These are phyloP conservation scores for Agapostemon virescens DNA, from an alignment of 2,888 invertebrate species.

Conservation along the genomic window DNA sequence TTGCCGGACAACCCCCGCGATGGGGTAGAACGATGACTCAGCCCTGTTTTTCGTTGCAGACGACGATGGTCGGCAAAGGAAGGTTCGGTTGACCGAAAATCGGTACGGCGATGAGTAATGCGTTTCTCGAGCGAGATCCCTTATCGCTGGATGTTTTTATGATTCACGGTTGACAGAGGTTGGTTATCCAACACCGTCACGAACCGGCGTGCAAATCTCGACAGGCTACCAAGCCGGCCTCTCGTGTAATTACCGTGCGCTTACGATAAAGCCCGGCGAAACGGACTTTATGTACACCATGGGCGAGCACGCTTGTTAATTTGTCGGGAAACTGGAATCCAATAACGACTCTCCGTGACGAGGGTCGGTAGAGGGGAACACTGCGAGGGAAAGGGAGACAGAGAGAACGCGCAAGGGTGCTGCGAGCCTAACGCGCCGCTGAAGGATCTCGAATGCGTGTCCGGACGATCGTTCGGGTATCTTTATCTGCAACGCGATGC, in stretches of 20 bases:
- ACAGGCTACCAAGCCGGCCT: constrained; percentile 15
- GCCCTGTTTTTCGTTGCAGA: background rate
- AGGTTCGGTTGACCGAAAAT: background rate
- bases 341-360: constrained; percentile 1
- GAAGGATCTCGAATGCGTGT: constrained; percentile 1
- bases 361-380: too few relatives aligned
- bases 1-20: background rate
- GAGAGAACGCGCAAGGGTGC: background rate
- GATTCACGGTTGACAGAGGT: constrained; percentile 12
- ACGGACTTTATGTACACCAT: constrained; percentile 26
- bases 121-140: background rate
- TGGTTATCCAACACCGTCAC: constrained; percentile 26
- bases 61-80: background rate
- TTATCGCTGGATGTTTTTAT: background rate
- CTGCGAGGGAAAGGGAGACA: background rate
- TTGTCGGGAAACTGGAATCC: constrained; percentile 23
- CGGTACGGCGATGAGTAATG: background rate
- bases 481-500: constrained; percentile 8
- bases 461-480: constrained; percentile 12
- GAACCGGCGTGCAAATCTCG: constrained; percentile 25
- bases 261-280: constrained; percentile 35
- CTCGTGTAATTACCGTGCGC: constrained; percentile 34
- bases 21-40: background rate
- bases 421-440: background rate
- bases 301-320: constrained; percentile 15